These are phyloP conservation scores for Bombus terrestris DNA, from an alignment of 1,140 invertebrate genomes.

Conservation along the genomic window DNA sequence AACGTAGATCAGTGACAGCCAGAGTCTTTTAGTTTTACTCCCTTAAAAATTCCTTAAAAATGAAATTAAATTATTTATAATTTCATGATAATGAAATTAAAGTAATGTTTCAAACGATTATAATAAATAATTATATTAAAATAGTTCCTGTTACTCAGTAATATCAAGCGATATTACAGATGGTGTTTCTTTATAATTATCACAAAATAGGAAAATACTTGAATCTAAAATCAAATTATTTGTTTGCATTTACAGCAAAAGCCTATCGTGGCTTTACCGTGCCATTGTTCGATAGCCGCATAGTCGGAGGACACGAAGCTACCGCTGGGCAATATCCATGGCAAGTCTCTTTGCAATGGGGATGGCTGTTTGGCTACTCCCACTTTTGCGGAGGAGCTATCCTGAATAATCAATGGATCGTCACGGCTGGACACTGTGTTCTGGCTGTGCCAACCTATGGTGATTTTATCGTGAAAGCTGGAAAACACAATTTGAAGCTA, in stretches of 20 bases:
- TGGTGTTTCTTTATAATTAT: no score
- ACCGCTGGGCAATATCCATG: constrained; percentile 78
- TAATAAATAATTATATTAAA: no score
- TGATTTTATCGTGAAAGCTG: constrained; percentile 64
- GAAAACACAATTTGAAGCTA: constrained; percentile 65
- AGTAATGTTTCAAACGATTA: no score
- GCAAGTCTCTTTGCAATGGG: constrained; percentile 81
- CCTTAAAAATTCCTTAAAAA: not conserved
- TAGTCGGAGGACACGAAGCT: constrained; percentile 82
- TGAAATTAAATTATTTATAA: not conserved
- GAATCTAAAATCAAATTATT: not conserved
- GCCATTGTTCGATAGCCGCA: not conserved
- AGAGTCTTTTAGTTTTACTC: not conserved
- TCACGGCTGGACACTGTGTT: constrained; percentile 84
- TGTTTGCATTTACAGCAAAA: constrained; percentile 22
- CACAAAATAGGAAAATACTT: not conserved
- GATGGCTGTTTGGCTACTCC: constrained; percentile 21
- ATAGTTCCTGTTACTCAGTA: no score
- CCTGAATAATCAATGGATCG: constrained; percentile 81
- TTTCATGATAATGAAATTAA: no score
- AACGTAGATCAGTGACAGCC: not conserved
- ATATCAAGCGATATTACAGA: no score
- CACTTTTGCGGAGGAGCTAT: constrained; percentile 85
- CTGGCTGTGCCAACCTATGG: constrained; percentile 65
- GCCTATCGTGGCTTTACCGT: constrained; percentile 9